Evolutionary conservation across 2,113 vertebrate species (phyloP).

Genomic region (Gymnogyps californianus): DNA sequence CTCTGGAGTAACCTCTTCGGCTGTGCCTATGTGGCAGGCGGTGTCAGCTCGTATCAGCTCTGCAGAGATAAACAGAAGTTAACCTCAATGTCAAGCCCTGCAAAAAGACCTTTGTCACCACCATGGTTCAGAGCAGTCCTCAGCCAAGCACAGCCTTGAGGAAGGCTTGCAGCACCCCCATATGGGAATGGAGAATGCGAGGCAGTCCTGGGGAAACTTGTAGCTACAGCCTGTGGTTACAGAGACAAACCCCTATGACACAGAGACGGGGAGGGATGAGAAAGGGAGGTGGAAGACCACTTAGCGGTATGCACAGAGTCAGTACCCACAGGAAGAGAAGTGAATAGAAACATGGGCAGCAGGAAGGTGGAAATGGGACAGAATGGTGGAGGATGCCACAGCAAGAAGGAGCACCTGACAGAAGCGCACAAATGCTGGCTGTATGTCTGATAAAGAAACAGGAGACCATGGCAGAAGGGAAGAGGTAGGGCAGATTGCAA

Average conservation of each 20-base stretch:
- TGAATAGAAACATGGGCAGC: background rate
- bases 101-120: slow-evolving; percentile 2
- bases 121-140: background rate
- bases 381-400: background rate
- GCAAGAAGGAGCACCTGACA: background rate
- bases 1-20: background rate
- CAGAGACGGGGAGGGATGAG: background rate
- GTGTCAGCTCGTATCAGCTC: background rate
- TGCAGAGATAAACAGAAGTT: background rate
- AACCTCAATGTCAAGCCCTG: background rate
- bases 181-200: background rate
- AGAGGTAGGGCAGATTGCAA: background rate
- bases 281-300: background rate
- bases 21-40: background rate
- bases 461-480: background rate
- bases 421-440: background rate
- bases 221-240: background rate
- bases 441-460: background rate
- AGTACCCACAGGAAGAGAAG: background rate
- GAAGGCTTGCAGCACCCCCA: background rate
- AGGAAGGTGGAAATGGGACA: background rate
- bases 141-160: background rate
- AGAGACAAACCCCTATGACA: accelerated
- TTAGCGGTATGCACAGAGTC: background rate
- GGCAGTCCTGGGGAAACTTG: background rate